These are phyloP conservation scores for Anableps anableps DNA, from an alignment of 2,797 vertebrate species.

Conservation along the genomic window DNA sequence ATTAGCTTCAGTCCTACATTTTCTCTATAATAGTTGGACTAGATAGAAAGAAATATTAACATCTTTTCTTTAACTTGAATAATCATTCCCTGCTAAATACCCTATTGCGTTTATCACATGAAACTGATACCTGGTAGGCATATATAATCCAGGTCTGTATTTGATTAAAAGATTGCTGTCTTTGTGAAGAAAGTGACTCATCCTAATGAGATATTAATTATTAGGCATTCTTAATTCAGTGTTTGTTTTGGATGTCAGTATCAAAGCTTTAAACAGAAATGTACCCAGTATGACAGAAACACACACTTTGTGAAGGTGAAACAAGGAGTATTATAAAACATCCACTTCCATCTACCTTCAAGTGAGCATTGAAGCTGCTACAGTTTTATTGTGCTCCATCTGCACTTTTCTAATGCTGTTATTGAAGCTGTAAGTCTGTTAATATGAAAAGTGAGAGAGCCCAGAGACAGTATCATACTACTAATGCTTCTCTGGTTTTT, in stretches of 20 bases:
- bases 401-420: constrained; percentile 44
- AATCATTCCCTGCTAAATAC: not conserved
- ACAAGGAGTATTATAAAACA: constrained; percentile 15
- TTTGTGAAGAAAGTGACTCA: constrained; percentile 46
- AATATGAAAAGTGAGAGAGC: constrained; percentile 36
- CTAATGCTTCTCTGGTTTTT: constrained; percentile 1
- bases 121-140: not conserved
- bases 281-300: constrained; percentile 14
- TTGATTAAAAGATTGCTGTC: constrained; percentile 22
- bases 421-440: constrained; percentile 31
- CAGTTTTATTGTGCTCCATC: constrained; percentile 37
- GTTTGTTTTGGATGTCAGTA: constrained; percentile 68
- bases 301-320: constrained; percentile 11
- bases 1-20: not conserved
- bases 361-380: constrained; percentile 41
- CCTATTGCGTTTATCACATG: constrained; percentile 5
- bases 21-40: constrained; percentile 18
- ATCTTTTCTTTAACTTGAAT: constrained; percentile 11
- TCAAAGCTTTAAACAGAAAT: constrained; percentile 25
- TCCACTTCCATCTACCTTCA: constrained; percentile 7
- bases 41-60: not conserved
- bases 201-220: constrained; percentile 57
- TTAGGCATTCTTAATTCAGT: constrained; percentile 47
- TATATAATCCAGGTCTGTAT: not conserved
- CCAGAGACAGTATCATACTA: constrained; percentile 1